phyloP scores from a whole-genome alignment of 2,113 vertebrate genomes.

The Bucco capensis region DNA sequence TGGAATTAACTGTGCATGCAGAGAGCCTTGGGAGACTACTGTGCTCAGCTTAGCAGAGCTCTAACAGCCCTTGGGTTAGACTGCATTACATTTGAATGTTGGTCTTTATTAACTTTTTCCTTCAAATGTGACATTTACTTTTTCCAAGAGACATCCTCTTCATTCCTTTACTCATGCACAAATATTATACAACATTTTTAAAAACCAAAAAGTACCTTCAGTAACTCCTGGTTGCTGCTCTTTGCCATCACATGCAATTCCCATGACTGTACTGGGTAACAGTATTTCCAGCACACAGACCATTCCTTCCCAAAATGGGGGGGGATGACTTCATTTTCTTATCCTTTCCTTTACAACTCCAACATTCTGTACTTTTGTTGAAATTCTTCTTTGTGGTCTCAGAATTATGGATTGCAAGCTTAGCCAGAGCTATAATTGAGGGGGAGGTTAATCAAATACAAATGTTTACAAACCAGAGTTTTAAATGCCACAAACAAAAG shows the following conservation, averaged over 20 bases:
- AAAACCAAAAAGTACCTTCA: neutral
- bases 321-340: constrained; percentile 23
- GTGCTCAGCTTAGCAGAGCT: neutral
- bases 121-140: neutral
- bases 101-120: neutral
- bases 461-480: constrained; percentile 15
- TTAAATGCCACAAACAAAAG: neutral
- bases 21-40: neutral
- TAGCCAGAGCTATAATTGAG: constrained; percentile 32
- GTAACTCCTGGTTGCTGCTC: neutral
- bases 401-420: neutral
- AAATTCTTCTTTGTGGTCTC: neutral
- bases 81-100: neutral
- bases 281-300: neutral
- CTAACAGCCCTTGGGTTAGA: neutral
- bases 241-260: neutral
- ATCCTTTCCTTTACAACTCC: neutral
- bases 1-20: neutral
- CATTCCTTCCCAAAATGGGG: neutral
- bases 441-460: constrained; percentile 41
- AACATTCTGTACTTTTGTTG: neutral
- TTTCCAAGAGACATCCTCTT: neutral
- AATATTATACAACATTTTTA: neutral
- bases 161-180: neutral
- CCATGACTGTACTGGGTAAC: neutral